Evolutionary conservation across 2,797 vertebrate species (phyloP).

Genomic region (Artibeus lituratus): DNA sequence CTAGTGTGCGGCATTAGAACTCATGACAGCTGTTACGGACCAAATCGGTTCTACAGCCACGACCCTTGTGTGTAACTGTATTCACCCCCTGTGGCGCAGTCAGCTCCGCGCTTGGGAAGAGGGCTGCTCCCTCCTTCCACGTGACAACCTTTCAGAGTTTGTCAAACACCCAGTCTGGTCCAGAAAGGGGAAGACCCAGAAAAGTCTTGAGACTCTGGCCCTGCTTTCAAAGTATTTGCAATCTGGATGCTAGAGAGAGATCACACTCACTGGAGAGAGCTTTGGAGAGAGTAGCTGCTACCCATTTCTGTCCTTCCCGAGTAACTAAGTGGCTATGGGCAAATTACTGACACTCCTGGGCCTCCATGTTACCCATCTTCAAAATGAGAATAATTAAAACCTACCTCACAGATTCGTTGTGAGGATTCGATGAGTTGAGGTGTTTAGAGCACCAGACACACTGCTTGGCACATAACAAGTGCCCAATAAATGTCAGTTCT

Average conservation of each 20-base stretch:
- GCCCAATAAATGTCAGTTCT: background rate
- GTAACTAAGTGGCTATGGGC: background rate
- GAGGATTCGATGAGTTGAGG: background rate
- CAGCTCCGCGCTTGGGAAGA: background rate
- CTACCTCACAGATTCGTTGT: background rate
- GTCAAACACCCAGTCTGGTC: background rate
- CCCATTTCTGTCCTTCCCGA: background rate
- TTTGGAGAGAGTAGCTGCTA: background rate
- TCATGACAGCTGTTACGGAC: background rate
- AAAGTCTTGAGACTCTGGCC: background rate
- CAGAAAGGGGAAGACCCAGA: background rate
- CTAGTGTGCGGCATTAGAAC: background rate
- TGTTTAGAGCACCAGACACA: background rate
- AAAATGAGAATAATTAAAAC: background rate
- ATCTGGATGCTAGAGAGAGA: background rate
- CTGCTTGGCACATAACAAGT: background rate
- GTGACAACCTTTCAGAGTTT: background rate
- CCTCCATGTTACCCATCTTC: background rate
- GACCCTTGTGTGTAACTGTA: background rate
- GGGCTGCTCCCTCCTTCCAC: background rate
- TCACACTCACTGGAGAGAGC: background rate
- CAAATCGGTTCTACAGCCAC: background rate
- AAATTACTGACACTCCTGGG: background rate
- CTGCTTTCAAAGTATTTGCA: background rate
- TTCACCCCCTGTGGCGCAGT: background rate